These are phyloP conservation scores for Caenorhabditis doughertyi DNA, from an alignment of 2,888 invertebrate species.

Conservation along the genomic window DNA sequence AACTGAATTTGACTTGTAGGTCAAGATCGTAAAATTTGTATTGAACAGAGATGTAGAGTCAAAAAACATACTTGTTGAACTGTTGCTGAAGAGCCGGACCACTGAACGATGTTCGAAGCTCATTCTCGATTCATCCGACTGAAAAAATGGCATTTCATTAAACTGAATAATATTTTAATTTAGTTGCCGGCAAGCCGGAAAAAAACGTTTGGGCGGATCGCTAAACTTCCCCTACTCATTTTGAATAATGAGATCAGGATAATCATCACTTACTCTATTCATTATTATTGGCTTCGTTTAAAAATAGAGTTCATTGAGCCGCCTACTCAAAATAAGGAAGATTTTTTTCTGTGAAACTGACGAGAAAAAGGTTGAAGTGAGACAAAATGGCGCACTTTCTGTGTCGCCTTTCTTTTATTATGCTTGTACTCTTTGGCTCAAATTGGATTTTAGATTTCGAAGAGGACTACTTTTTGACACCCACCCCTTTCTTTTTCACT, in stretches of 20 bases:
- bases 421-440: slow-evolving; percentile 34
- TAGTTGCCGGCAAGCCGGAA: not conserved
- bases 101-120: slow-evolving; percentile 74
- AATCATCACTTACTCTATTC: slow-evolving; percentile 43
- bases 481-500: slow-evolving; percentile 1
- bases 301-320: slow-evolving; percentile 33
- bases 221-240: not conserved
- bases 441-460: slow-evolving; percentile 47
- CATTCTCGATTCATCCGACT: slow-evolving; percentile 67
- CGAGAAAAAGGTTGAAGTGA: slow-evolving; percentile 19
- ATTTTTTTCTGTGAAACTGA: not conserved
- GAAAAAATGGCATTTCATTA: slow-evolving; percentile 24
- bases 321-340: slow-evolving; percentile 20
- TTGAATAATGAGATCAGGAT: slow-evolving; percentile 22
- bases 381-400: slow-evolving; percentile 31
- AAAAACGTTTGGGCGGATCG: slow-evolving; percentile 5
- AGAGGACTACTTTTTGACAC: slow-evolving; percentile 36
- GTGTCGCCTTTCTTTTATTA: slow-evolving; percentile 15
- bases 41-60: not conserved
- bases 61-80: slow-evolving; percentile 64
- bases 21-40: not conserved
- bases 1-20: too few relatives aligned
- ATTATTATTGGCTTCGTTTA: slow-evolving; percentile 49
- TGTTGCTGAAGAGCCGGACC: slow-evolving; percentile 73
- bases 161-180: too few relatives aligned